These are phyloP conservation scores for Rhabditophanes sp. DNA, from an alignment of 2,888 invertebrate species.

Conservation along the genomic window DNA sequence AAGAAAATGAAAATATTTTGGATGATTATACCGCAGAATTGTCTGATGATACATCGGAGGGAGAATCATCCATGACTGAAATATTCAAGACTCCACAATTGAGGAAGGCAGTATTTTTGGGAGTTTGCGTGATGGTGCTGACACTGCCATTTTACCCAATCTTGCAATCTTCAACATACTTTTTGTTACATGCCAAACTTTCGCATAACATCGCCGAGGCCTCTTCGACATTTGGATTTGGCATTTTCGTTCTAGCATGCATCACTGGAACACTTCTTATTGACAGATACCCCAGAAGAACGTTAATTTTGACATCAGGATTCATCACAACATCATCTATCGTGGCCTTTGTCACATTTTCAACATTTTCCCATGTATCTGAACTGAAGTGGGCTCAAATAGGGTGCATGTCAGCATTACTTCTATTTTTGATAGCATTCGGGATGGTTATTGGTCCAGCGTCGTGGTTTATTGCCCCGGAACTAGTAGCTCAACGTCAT, in stretches of 20 bases:
- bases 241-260: conserved; percentile 22
- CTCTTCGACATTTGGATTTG: conserved; percentile 24
- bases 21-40: conserved; percentile 20
- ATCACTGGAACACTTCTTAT: conserved; percentile 25
- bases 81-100: conserved; percentile 29
- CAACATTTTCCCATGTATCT: conserved; percentile 2
- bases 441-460: conserved; percentile 30
- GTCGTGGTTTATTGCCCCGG: conserved; percentile 34
- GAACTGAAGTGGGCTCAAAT: conserved; percentile 3
- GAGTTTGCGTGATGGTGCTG: conserved; percentile 21
- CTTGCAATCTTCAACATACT: conserved; percentile 30
- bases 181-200: conserved; percentile 14
- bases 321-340: conserved; percentile 20
- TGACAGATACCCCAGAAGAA: conserved; percentile 27
- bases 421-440: conserved; percentile 3
- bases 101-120: conserved; percentile 25
- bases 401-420: background rate
- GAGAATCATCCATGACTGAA: conserved; percentile 16
- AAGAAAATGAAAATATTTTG: conserved; percentile 14
- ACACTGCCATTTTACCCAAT: conserved; percentile 34
- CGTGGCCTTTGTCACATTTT: conserved; percentile 21
- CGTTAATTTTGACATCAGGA: conserved; percentile 22
- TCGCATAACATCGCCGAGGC: conserved; percentile 22
- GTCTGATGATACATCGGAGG: conserved; percentile 8
- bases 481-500: conserved; percentile 32